Percentiles rank a stretch among this genome's conserved stretches.
phyloP scores from a whole-genome alignment of 2,888 invertebrate species.

The Sceliomorpha sp. region DNA sequence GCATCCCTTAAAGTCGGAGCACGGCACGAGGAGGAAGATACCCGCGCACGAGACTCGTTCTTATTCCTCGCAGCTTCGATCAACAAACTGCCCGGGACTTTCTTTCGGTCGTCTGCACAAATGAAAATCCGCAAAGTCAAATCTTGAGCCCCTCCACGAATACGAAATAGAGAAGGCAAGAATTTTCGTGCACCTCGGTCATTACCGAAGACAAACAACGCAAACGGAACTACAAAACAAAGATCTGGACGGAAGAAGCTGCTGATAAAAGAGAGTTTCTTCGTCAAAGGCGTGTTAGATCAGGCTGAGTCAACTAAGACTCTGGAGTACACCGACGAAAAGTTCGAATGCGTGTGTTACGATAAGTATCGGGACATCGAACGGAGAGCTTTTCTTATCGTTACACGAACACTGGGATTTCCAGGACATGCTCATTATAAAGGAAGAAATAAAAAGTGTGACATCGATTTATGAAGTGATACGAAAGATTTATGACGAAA shows the following conservation, averaged over 20 bases:
- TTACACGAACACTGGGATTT: too few species aligned
- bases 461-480: too few species aligned
- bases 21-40: slow-evolving; percentile 14
- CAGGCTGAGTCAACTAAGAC: too few species aligned
- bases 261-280: background rate
- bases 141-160: slow-evolving; percentile 49
- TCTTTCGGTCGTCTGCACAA: slow-evolving; percentile 53
- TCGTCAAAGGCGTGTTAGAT: background rate
- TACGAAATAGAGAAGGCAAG: slow-evolving; percentile 62
- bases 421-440: too few species aligned
- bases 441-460: too few species aligned
- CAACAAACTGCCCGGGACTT: slow-evolving; percentile 65
- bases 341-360: too few species aligned
- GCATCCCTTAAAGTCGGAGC: slow-evolving; percentile 12
- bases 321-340: too few species aligned
- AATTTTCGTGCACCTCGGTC: slow-evolving; percentile 36
- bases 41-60: slow-evolving; percentile 60
- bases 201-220: slow-evolving; percentile 39
- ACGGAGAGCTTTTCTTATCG: too few species aligned
- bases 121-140: slow-evolving; percentile 66
- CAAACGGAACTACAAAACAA: slow-evolving; percentile 18
- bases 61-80: slow-evolving; percentile 71
- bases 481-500: too few species aligned
- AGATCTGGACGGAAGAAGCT: slow-evolving; percentile 13
- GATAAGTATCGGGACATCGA: too few species aligned